Conservation (phyloP, 2,113 vertebrate genomes). For the Prionailurus bengalensis region DNA sequence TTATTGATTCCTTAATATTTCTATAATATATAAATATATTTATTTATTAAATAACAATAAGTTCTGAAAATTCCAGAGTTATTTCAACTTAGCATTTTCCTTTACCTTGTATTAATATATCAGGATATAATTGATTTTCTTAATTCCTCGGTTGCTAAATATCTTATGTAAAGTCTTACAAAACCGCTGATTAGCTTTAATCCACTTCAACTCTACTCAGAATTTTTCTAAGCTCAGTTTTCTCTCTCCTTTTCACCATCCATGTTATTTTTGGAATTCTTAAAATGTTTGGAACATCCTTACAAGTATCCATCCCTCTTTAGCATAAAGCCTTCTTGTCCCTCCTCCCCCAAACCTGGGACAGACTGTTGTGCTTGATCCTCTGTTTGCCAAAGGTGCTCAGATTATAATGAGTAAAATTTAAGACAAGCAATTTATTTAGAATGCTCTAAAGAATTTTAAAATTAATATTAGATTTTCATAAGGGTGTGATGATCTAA, state of each 20-base stretch:
- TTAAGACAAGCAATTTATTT: slow-evolving; percentile 17
- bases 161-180: background rate
- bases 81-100: background rate
- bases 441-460: background rate
- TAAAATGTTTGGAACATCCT: background rate
- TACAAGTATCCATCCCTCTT: background rate
- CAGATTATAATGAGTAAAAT: background rate
- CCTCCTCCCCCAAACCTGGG: background rate
- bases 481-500: background rate
- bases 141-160: background rate
- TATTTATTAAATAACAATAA: background rate
- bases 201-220: background rate
- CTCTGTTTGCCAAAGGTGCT: background rate
- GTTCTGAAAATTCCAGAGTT: background rate
- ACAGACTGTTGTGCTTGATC: background rate
- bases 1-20: no score
- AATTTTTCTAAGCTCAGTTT: slow-evolving; percentile 6
- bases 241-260: background rate
- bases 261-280: background rate
- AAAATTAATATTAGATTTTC: background rate
- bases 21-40: no score
- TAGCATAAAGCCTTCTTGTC: background rate
- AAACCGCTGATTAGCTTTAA: background rate
- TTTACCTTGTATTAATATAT: background rate
- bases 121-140: background rate